These are phyloP conservation scores for Leucoma salicis DNA, from an alignment of 2,888 invertebrate genomes.

Conservation along the genomic window DNA sequence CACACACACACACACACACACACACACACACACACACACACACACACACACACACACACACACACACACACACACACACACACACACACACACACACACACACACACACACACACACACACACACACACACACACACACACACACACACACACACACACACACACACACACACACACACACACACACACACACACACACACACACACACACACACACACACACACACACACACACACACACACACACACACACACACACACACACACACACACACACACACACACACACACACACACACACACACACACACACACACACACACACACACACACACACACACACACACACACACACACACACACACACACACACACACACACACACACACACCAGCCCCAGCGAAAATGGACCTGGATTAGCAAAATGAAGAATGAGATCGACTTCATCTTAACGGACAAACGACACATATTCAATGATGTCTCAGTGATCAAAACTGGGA, in stretches of 20 bases:
- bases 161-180: neutral
- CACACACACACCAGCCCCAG: no score
- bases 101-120: no score
- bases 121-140: neutral
- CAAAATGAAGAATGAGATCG: no score
- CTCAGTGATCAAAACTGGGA: no score
- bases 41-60: no score
- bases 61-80: conserved; percentile 6
- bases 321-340: neutral
- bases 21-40: no score
- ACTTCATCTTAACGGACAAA: no score
- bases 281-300: conserved; percentile 2
- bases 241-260: conserved; percentile 1
- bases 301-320: neutral
- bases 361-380: neutral
- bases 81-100: no score
- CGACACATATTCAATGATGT: no score
- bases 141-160: neutral
- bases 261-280: conserved; percentile 2
- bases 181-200: conserved; percentile 1
- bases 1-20: no score
- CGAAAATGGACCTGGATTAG: no score
- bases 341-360: conserved; percentile 1
- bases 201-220: conserved; percentile 1
- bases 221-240: conserved; percentile 1